Evolutionary conservation across 2,113 vertebrate genomes (phyloP), one percentile per base, ranked within the genome.

Genomic region (Xyliphius kryptos): DNA sequence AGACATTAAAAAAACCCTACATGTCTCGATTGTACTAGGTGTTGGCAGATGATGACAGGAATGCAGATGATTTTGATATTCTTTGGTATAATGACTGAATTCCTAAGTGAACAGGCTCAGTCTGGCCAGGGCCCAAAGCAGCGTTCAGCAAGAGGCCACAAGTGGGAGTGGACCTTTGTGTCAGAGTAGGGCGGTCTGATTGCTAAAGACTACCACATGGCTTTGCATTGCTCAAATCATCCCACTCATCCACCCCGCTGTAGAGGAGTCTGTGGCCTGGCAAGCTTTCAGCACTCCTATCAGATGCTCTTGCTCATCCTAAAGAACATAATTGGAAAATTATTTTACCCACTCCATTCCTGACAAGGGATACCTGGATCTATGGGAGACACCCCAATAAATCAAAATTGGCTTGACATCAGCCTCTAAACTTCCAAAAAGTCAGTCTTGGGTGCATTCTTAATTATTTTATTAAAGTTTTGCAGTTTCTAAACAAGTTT

Each of bases 181-280:
- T 12, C 53, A 54, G 62, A 76, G 67, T 56, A 71, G 62, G 77
- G 69, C 48, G 68, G 61, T 61, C 43, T 66, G 71, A 74, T 67
- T 66, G 81, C 80, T 91, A 87, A 89, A 85, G 83, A 89, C 75
- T 85, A 89, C 86, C 89, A 90, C 87, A 89, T 88, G 86, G 85
- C 76, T 82, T 72, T 65, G 70, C 80, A 77, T 79, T 72, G 79
- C 80, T 76, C 47, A 66, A 79, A 81, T 81, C 80, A 77, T 83
- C 82, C 77, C 70, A 78, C 76, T 81, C 41, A 85, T 88, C 74
- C 52, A 80, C 83, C 81, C 82, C 83, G 84, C 84, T 83, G 17
- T 76, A 78, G 77, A 84, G 89, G 85, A 87, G 88, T 81, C 88
- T 89, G 87, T 79, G 86, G 88, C 81, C 80, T 89, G 88, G 89